These are phyloP conservation scores for Drosophila bifasciata DNA, from an alignment of 1,140 invertebrate genomes.

Conservation along the genomic window DNA sequence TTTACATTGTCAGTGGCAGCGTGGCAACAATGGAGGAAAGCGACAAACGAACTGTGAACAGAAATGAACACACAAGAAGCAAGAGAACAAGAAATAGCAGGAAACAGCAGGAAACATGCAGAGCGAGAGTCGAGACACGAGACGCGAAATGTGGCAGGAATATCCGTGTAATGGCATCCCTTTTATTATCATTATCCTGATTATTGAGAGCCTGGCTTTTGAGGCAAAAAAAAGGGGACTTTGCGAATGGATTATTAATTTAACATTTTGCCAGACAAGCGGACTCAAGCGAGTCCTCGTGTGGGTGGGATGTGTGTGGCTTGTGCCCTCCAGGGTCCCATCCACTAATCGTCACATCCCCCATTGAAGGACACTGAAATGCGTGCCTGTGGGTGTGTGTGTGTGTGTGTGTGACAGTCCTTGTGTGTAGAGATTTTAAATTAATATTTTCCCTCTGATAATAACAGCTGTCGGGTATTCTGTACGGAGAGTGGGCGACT, in stretches of 20 bases:
- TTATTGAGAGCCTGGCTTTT: too few species aligned
- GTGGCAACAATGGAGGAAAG: conserved; percentile 23
- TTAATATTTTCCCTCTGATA: conserved; percentile 17
- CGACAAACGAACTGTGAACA: conserved; percentile 49
- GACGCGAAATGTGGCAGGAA: too few species aligned
- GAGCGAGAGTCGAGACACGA: too few species aligned
- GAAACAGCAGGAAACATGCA: too few species aligned
- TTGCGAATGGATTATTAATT: too few species aligned
- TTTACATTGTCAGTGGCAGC: conserved; percentile 24
- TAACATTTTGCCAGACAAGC: too few species aligned
- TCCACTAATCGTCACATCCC: background rate
- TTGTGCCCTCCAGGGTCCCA: background rate
- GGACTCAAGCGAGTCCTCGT: too few species aligned
- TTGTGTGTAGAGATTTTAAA: conserved; percentile 12
- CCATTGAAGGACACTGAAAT: conserved; percentile 1
- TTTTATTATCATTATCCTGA: too few species aligned
- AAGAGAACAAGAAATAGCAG: too few species aligned
- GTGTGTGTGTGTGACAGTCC: conserved; percentile 5
- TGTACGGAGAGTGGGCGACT: background rate
- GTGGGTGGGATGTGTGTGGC: too few species aligned
- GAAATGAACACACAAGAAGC: conserved; percentile 24
- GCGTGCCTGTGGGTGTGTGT: background rate
- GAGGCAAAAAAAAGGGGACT: too few species aligned
- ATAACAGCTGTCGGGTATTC: conserved; percentile 29
- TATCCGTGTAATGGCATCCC: too few species aligned